phyloP scores from a whole-genome alignment of 2,888 invertebrate species.

The Teleogryllus oceanicus region DNA sequence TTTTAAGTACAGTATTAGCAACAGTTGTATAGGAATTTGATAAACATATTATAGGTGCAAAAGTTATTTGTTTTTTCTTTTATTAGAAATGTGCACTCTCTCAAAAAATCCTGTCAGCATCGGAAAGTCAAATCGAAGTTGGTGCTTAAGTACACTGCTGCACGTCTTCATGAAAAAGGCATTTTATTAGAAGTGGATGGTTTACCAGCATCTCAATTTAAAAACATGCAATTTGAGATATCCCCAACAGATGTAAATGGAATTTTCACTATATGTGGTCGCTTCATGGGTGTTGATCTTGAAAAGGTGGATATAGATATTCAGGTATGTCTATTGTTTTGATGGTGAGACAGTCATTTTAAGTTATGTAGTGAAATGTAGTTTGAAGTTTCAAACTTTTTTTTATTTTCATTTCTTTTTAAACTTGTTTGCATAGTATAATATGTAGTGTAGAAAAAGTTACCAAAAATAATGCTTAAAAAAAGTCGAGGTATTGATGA shows the following conservation, averaged over 20 bases:
- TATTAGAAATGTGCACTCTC: conserved; percentile 56
- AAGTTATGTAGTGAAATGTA: background rate
- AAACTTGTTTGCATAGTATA: background rate
- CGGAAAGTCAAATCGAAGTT: conserved; percentile 57
- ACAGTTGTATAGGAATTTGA: background rate
- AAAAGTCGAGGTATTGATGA: too few relatives aligned
- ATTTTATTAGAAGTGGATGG: conserved; percentile 68
- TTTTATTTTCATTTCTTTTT: background rate
- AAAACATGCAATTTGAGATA: conserved; percentile 72
- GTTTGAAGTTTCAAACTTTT: background rate
- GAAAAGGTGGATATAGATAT: conserved; percentile 69
- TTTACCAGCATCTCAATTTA: conserved; percentile 63
- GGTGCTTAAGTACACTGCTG: conserved; percentile 64
- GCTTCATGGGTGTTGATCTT: conserved; percentile 73
- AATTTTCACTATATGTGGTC: conserved; percentile 65
- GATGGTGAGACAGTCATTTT: background rate
- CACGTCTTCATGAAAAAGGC: conserved; percentile 67
- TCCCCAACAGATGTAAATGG: conserved; percentile 63
- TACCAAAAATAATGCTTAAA: background rate
- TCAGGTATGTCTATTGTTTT: conserved; percentile 44
- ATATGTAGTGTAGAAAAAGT: background rate
- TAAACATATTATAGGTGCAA: background rate
- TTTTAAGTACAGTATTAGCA: background rate
- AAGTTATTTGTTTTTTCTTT: background rate
- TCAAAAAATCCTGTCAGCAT: conserved; percentile 43